Evolutionary conservation across 2,797 vertebrate species (phyloP).

Genomic region (Chiroxiphia lanceolata): DNA sequence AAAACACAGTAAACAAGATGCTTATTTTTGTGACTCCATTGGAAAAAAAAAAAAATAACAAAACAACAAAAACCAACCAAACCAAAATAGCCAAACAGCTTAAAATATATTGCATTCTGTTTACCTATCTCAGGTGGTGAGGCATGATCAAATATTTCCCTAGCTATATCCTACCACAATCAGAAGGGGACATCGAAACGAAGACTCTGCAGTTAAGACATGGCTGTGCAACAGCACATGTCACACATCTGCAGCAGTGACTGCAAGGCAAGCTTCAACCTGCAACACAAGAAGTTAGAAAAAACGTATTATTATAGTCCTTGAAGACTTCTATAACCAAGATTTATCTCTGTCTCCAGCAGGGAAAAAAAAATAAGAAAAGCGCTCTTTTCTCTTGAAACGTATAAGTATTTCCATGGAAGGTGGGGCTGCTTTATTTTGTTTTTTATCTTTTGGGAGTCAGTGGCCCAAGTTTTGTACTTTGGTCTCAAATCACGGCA

Average conservation of each 20-base stretch:
- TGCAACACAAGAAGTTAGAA: constrained; percentile 21
- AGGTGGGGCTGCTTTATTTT: background rate
- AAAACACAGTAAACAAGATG: background rate
- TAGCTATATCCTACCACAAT: constrained; percentile 56
- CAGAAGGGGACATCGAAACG: background rate
- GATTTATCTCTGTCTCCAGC: background rate
- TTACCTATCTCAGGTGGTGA: constrained; percentile 48
- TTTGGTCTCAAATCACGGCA: background rate
- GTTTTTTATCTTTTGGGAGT: background rate
- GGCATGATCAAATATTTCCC: constrained; percentile 25
- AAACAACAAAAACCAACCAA: background rate
- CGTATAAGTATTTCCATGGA: fast-evolving
- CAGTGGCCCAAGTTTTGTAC: background rate
- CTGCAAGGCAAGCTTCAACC: background rate
- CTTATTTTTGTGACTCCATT: background rate
- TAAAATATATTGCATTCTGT: background rate
- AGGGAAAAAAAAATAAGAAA: background rate
- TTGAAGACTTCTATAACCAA: fast-evolving
- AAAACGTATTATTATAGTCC: fast-evolving
- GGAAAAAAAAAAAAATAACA: background rate
- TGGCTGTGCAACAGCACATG: background rate
- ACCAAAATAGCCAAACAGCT: background rate
- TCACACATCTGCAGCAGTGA: background rate
- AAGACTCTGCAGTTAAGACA: background rate
- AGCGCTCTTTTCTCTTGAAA: background rate